Evolutionary conservation across 2,797 vertebrate species (phyloP).

Genomic region (Melanotaenia maccullochi): DNA sequence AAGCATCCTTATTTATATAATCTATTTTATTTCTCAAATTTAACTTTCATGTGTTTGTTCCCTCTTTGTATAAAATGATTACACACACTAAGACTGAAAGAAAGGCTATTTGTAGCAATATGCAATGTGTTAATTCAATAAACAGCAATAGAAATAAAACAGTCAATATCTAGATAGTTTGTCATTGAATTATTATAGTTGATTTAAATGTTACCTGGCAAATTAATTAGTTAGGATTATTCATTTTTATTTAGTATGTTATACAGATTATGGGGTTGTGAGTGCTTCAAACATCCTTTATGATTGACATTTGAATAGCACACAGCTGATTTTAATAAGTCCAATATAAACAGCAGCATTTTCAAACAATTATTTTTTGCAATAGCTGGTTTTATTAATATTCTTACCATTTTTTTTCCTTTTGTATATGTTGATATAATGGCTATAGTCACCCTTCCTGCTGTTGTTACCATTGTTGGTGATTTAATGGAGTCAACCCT

Average conservation of each 20-base stretch:
- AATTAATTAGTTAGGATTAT: not conserved
- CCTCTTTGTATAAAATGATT: not conserved
- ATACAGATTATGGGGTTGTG: not conserved
- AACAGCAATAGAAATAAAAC: not conserved
- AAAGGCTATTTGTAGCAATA: not conserved
- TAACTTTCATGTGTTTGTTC: not conserved
- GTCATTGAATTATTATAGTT: not conserved
- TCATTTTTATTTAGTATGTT: not conserved
- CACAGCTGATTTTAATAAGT: not conserved
- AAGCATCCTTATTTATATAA: not conserved
- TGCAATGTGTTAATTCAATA: not conserved
- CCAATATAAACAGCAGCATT: slow-evolving; percentile 11
- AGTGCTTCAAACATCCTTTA: slow-evolving; percentile 24
- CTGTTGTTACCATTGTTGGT: slow-evolving; percentile 45
- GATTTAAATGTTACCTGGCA: not conserved
- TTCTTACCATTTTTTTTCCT: slow-evolving; percentile 1
- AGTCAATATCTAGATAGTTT: not conserved
- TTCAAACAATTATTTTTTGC: not conserved
- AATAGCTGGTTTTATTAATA: slow-evolving; percentile 7
- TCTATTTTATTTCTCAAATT: not conserved
- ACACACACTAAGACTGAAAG: not conserved
- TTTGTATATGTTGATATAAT: slow-evolving; percentile 23
- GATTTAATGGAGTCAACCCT: slow-evolving; percentile 51
- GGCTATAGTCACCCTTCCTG: slow-evolving; percentile 38
- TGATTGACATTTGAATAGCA: not conserved